A percentile compares a stretch with the other conserved stretches of the same genome.
Conservation (phyloP, 2,113 vertebrate species). For the Anhinga anhinga region DNA sequence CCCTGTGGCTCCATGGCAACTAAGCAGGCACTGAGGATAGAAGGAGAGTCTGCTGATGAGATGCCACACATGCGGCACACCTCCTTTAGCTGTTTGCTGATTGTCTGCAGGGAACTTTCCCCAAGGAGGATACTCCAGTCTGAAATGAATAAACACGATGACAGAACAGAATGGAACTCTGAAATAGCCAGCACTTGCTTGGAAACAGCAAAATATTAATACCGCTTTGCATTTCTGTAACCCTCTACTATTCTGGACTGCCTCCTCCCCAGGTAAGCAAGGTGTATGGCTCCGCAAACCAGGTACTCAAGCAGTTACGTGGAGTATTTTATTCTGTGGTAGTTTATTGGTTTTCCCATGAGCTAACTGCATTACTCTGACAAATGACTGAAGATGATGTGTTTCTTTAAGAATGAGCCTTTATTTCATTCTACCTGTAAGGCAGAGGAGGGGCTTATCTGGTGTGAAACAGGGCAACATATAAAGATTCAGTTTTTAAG, state of each 20-base stretch:
- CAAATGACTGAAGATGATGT: neutral
- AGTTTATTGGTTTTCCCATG: neutral
- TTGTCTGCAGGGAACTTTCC: constrained; percentile 93
- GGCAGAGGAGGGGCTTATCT: neutral
- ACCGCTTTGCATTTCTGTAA: neutral
- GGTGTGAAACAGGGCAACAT: neutral
- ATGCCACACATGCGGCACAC: constrained; percentile 94
- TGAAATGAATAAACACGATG: constrained; percentile 41
- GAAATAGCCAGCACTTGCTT: neutral
- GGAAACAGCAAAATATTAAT: neutral
- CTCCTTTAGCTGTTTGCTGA: constrained; percentile 92
- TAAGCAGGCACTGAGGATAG: constrained; percentile 96
- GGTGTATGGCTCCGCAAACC: neutral
- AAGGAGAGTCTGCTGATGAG: constrained; percentile 90
- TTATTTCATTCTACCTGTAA: neutral
- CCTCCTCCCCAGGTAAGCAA: accelerated
- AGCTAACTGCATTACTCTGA: neutral
- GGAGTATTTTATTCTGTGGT: too few relatives aligned
- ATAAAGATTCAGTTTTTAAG: neutral
- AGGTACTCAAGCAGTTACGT: too few relatives aligned
- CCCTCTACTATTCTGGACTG: neutral
- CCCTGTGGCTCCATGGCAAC: constrained; percentile 98
- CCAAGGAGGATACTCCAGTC: constrained; percentile 97
- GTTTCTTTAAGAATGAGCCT: neutral
- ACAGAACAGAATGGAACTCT: neutral